Percentiles rank a stretch among this genome's conserved stretches.
phyloP scores from a whole-genome alignment of 2,888 invertebrate genomes.

The Idaea straminata region DNA sequence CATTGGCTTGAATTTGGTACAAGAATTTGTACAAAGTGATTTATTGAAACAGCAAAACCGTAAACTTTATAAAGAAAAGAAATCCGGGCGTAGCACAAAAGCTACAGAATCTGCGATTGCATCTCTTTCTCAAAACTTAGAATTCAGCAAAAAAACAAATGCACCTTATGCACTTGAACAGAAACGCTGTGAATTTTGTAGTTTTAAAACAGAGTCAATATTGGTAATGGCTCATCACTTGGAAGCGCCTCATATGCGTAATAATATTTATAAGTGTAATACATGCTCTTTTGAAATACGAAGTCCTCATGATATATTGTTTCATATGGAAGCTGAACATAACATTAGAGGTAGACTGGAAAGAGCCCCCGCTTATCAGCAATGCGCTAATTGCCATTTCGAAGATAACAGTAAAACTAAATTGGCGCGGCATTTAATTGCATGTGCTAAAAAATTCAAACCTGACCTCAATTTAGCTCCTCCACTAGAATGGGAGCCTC shows the following conservation, averaged over 20 bases:
- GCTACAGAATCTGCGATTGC: slow-evolving; percentile 90
- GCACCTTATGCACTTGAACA: slow-evolving; percentile 88
- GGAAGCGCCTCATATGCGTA: slow-evolving; percentile 95
- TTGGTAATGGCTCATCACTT: slow-evolving; percentile 93
- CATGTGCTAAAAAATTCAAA: slow-evolving; percentile 95
- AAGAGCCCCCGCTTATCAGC: slow-evolving; percentile 93
- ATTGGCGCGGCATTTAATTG: slow-evolving; percentile 91
- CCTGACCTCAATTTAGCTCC: slow-evolving; percentile 93
- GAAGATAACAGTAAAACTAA: slow-evolving; percentile 97
- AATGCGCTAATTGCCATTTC: slow-evolving; percentile 96
- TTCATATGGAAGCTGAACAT: slow-evolving; percentile 97
- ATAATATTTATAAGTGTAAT: slow-evolving; percentile 92
- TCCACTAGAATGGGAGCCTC: slow-evolving; percentile 95
- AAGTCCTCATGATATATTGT: slow-evolving; percentile 93
- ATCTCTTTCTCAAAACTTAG: slow-evolving; percentile 92
- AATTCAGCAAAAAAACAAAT: slow-evolving; percentile 93
- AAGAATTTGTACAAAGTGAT: slow-evolving; percentile 96
- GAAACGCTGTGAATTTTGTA: slow-evolving; percentile 94
- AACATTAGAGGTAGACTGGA: slow-evolving; percentile 93
- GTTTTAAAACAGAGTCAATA: slow-evolving; percentile 94
- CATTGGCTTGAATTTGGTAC: slow-evolving; percentile 94
- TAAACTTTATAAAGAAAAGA: slow-evolving; percentile 87
- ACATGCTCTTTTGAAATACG: slow-evolving; percentile 92
- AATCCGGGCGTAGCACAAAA: slow-evolving; percentile 82
- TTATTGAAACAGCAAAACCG: slow-evolving; percentile 91